Evolutionary conservation across 30 jellyfish, hydroid and myxozoan genomes (phyloP).

Genomic region (Clytia hemisphaerica): DNA sequence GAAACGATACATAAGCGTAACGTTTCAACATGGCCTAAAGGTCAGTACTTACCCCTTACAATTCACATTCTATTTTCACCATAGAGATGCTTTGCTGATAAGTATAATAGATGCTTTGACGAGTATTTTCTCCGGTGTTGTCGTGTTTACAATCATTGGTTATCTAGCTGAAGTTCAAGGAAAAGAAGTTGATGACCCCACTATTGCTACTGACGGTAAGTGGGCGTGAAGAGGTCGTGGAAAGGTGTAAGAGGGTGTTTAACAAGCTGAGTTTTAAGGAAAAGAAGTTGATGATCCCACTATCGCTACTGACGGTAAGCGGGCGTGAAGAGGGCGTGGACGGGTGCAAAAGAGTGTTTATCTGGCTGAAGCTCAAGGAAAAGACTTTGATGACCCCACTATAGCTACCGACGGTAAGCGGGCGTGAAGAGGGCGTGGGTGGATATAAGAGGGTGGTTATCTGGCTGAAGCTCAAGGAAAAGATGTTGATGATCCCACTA

Average conservation of each 20-base stretch:
- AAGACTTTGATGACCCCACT: slow-evolving; percentile 63
- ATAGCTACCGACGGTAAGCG: slow-evolving; percentile 66
- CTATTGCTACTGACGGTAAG: slow-evolving; percentile 72
- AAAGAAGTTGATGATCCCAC: slow-evolving; percentile 31
- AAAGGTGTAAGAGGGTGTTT: too few relatives aligned
- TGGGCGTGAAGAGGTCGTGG: not conserved
- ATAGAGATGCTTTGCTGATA: slow-evolving; percentile 75
- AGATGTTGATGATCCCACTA: slow-evolving; percentile 61
- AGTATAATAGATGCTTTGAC: slow-evolving; percentile 62
- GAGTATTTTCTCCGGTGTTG: slow-evolving; percentile 77
- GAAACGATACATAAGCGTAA: too few relatives aligned
- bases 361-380: slow-evolving; percentile 66
- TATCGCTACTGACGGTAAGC: slow-evolving; percentile 41
- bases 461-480: slow-evolving; percentile 70
- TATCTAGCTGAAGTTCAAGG: slow-evolving; percentile 70
- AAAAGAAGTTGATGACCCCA: slow-evolving; percentile 62
- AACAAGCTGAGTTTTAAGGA: slow-evolving; percentile 40
- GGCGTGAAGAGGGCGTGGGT: too few relatives aligned
- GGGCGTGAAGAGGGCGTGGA: too few relatives aligned
- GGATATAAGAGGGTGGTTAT: too few relatives aligned
- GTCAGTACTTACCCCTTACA: too few relatives aligned
- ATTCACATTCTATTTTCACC: too few relatives aligned
- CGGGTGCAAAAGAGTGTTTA: too few relatives aligned
- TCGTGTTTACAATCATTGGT: slow-evolving; percentile 65
- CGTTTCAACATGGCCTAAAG: too few relatives aligned